These are phyloP conservation scores for Chrosomus eos DNA, from an alignment of 2,797 vertebrate species.

Conservation along the genomic window DNA sequence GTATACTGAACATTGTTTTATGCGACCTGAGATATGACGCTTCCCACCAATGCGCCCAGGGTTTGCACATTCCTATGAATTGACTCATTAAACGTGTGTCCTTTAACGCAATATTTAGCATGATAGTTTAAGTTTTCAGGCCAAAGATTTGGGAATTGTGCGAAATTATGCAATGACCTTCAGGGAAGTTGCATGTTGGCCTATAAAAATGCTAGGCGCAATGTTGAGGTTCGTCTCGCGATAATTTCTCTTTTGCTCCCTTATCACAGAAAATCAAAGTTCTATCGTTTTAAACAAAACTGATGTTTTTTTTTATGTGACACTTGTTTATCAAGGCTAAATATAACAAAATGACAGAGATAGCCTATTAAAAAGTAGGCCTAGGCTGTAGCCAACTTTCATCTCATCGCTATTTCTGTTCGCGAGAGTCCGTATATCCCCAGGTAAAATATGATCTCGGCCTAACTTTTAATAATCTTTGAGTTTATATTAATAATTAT, in stretches of 20 bases:
- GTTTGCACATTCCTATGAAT: constrained; percentile 74
- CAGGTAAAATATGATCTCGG: background rate
- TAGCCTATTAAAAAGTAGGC: too few relatives aligned
- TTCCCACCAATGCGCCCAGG: constrained; percentile 76
- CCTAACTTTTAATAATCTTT: background rate
- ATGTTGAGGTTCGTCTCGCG: background rate
- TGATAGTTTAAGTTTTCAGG: constrained; percentile 41
- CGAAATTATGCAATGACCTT: background rate
- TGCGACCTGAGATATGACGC: constrained; percentile 77
- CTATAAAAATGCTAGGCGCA: background rate
- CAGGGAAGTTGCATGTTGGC: background rate
- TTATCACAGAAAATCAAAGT: background rate
- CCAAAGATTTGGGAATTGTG: background rate
- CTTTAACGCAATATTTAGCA: constrained; percentile 44
- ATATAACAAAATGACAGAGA: background rate
- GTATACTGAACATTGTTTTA: constrained; percentile 81
- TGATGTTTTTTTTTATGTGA: background rate
- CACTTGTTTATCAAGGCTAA: background rate
- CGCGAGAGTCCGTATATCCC: background rate
- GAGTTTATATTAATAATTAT: background rate
- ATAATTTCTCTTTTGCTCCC: background rate
- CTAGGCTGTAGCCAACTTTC: background rate
- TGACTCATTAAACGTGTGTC: constrained; percentile 60
- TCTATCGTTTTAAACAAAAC: background rate
- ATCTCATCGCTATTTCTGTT: background rate